Evolutionary conservation across 2,797 vertebrate genomes (phyloP).

Genomic region (Rhabdomys pumilio): DNA sequence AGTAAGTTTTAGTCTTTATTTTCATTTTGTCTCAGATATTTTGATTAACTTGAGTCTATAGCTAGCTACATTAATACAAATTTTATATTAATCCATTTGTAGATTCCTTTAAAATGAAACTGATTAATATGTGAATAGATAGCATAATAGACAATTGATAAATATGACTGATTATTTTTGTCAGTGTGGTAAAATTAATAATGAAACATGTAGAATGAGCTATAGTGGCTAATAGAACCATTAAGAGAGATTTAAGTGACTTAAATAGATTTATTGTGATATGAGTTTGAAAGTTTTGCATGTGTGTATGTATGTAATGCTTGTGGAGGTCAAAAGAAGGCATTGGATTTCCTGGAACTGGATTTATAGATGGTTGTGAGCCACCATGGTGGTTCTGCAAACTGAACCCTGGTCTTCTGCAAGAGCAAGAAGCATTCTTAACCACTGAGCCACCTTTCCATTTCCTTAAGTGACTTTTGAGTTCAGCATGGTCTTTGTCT

Average conservation of each 20-base stretch:
- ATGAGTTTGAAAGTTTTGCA: not conserved
- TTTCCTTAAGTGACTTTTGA: not conserved
- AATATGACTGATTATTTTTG: conserved; percentile 51
- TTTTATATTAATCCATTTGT: conserved; percentile 48
- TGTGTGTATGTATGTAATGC: not conserved
- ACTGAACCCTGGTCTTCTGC: not conserved
- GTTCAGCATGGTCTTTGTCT: conserved; percentile 52
- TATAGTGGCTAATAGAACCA: conserved; percentile 29
- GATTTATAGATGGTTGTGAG: not conserved
- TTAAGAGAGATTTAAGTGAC: conserved; percentile 54
- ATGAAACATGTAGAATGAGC: conserved; percentile 57
- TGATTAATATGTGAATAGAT: not conserved
- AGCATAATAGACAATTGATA: not conserved
- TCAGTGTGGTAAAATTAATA: conserved; percentile 44
- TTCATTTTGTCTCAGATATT: conserved; percentile 36
- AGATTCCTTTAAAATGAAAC: conserved; percentile 36
- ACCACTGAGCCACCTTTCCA: not conserved
- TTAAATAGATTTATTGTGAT: not conserved
- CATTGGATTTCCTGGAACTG: not conserved
- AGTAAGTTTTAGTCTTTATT: conserved; percentile 90
- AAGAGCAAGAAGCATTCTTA: not conserved
- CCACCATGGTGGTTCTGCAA: not conserved
- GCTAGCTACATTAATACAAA: not conserved
- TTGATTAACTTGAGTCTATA: conserved; percentile 58
- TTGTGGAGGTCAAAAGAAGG: not conserved